A percentile compares a stretch with the other conserved stretches of the same genome.
Conservation (phyloP, 2,888 invertebrate genomes). For the Sarcophaga carnaria region DNA sequence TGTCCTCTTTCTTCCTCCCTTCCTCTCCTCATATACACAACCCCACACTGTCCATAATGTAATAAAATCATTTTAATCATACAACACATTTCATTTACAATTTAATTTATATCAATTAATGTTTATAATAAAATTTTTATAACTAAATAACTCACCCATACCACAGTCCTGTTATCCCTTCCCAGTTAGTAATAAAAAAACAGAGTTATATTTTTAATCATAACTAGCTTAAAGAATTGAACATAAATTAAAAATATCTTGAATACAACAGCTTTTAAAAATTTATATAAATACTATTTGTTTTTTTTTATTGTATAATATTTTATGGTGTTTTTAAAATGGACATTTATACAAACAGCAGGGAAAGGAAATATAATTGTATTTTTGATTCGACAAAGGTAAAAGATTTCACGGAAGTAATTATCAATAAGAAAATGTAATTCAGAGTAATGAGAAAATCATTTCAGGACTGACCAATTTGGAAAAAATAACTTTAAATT, state of each 20-base stretch:
- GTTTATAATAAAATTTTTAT: neutral
- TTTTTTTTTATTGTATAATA: neutral
- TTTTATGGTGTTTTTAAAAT: neutral
- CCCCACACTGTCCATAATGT: neutral
- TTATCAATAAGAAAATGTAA: too few species aligned
- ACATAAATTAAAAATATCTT: conserved; percentile 34
- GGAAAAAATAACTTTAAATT: too few species aligned
- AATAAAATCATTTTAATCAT: conserved; percentile 23
- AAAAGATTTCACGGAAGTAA: too few species aligned
- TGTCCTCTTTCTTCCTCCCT: neutral
- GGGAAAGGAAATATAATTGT: too few species aligned
- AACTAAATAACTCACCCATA: conserved; percentile 1
- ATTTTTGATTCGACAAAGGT: too few species aligned
- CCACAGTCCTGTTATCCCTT: neutral
- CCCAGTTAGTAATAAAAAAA: conserved; percentile 43
- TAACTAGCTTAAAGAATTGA: conserved; percentile 34
- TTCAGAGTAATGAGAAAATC: too few species aligned
- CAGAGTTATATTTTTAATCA: conserved; percentile 36
- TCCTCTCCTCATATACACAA: neutral
- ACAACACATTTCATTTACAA: conserved; percentile 29
- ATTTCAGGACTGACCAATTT: too few species aligned
- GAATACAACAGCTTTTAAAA: conserved; percentile 53
- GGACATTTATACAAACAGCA: too few species aligned
- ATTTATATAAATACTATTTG: neutral
- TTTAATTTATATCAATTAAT: conserved; percentile 52